Evolutionary conservation across 2,113 vertebrate genomes (phyloP), one percentile per base, ranked within the genome.

Genomic region (Muntiacus reevesi): DNA sequence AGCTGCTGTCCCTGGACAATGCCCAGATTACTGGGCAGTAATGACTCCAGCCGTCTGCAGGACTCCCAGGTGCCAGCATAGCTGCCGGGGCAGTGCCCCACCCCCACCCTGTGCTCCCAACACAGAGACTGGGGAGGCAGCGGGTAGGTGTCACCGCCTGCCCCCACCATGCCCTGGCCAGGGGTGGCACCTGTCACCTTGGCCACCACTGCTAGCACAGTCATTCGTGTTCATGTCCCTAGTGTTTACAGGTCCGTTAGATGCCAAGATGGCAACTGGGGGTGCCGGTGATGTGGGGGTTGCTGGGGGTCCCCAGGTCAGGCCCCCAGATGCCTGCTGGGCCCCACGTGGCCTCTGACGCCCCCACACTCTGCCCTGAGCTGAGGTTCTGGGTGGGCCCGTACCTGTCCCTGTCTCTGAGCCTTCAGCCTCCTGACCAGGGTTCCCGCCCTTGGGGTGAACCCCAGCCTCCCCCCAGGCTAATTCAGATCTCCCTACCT

Each of bases 31-130:
- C 99, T 99, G 98, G 99, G 99, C 98, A 99, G 99, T 98, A 99
- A 99, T 1, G 99, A 99, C 98, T 99, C 99, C 95, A 99, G 99
- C 98, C 99, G 99, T 98, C 99, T 99, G 99, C 99, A 99, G 98
- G 99, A 99, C 98, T 99, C 99, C 98, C 99, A 98, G 98, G 99
- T 99, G 98, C 99, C 98, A 99, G 97, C 64, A 40, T 90, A 40
- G 84, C 91, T 91, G 92, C 95, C 40, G 43, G 97, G 40, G 98
- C 97, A 95, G 95, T 90, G 91, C 94, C 82, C 97, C 86, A 5
- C 82, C 94, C 95, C 98, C 40, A 21, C 54, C 76, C 91, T 4
- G 74, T 45, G 82, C 91, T 94, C 96, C 93, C 60, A 59, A 95
- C 84, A 0, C 50, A 97, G 96, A 98, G 95, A 94, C 95, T 96